Conservation (phyloP, 2,113 vertebrate species). For the Edolisoma coerulescens region DNA sequence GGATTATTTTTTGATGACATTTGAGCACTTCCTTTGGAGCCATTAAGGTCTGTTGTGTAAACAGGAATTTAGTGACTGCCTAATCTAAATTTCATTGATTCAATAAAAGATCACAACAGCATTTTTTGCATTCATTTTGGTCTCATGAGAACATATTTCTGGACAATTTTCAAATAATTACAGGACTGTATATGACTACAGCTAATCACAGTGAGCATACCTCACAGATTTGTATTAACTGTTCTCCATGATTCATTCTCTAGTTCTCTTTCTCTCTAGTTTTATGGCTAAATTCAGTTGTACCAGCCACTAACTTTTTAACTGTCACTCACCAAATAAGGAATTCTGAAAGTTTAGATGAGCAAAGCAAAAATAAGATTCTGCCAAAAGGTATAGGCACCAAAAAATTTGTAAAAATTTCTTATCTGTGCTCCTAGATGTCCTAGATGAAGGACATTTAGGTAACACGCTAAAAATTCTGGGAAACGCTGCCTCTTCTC, state of each 20-base stretch:
- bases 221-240: neutral
- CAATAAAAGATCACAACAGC: neutral
- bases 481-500: neutral
- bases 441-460: neutral
- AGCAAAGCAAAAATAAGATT: neutral
- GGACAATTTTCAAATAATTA: neutral
- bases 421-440: neutral
- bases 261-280: neutral
- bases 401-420: neutral
- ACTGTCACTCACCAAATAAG: neutral
- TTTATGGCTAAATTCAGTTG: neutral
- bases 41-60: slow-evolving; percentile 54
- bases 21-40: slow-evolving; percentile 45
- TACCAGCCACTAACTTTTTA: neutral
- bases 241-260: neutral
- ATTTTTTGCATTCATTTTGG: neutral
- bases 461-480: neutral
- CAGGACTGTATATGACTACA: neutral
- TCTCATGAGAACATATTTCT: neutral
- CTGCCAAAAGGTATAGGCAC: neutral
- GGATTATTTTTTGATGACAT: slow-evolving; percentile 43
- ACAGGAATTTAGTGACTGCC: slow-evolving; percentile 44
- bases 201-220: neutral
- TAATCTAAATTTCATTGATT: slow-evolving; percentile 43
- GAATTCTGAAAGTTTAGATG: neutral